Conservation (phyloP, 2,888 invertebrate species). For the Hirtodrosophila trivittata region DNA sequence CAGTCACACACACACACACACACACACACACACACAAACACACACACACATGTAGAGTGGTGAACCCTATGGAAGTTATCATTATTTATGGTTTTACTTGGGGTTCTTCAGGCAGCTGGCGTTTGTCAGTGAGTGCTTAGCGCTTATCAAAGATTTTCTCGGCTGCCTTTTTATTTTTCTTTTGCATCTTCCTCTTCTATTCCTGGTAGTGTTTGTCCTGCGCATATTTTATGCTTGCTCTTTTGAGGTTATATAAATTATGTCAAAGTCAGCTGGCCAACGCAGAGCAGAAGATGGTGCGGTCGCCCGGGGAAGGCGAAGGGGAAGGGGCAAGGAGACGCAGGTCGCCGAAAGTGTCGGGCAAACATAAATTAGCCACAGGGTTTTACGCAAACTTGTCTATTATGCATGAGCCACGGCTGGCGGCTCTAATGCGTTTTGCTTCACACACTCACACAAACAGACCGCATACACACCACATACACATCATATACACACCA, state of each 20-base stretch:
- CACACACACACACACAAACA: conserved; percentile 7
- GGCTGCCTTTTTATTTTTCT: conserved; percentile 2
- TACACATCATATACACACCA: conserved; percentile 8
- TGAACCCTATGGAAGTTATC: conserved; percentile 29
- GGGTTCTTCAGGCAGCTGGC: conserved; percentile 34
- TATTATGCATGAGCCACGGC: conserved; percentile 64
- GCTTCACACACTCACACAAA: conserved; percentile 26
- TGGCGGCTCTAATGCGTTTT: conserved; percentile 62
- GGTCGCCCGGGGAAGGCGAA: not conserved
- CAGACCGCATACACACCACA: conserved; percentile 7
- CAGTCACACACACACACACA: conserved; percentile 17
- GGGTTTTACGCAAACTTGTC: conserved; percentile 66
- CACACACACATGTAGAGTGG: not conserved
- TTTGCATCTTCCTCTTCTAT: conserved; percentile 11
- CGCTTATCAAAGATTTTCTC: conserved; percentile 42
- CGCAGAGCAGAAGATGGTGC: not conserved
- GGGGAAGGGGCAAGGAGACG: not conserved
- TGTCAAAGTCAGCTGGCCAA: conserved; percentile 49
- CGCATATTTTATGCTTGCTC: conserved; percentile 56
- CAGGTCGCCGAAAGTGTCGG: conserved; percentile 53
- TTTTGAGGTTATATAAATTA: conserved; percentile 59
- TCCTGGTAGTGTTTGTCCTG: conserved; percentile 32
- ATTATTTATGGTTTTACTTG: conserved; percentile 47
- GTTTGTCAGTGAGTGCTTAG: conserved; percentile 48
- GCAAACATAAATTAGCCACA: conserved; percentile 66